Conservation (phyloP, 1,140 invertebrate genomes). For the Pygmarrhopalites habei region DNA sequence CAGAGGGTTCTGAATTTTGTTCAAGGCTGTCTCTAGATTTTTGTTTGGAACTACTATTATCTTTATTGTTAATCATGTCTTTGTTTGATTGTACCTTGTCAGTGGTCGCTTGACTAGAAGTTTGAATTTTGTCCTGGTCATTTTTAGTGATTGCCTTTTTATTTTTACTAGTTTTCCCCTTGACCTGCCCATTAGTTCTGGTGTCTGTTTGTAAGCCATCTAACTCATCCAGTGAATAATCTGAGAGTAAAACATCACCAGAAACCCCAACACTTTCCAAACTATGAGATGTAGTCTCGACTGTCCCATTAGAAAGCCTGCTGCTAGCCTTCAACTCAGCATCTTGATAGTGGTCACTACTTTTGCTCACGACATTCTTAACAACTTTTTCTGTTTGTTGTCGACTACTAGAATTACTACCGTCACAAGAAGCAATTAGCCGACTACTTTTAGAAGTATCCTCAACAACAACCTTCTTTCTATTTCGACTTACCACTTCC, state of each 20-base stretch:
- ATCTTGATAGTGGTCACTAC: not conserved
- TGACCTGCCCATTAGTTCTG: no score
- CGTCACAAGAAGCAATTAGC: slow-evolving; percentile 1
- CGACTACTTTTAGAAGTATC: not conserved
- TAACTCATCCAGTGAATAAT: not conserved
- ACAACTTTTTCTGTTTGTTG: not conserved
- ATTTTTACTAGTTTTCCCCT: no score
- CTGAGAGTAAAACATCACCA: not conserved
- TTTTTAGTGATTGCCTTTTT: no score
- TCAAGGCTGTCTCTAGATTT: not conserved
- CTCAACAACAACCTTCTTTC: not conserved
- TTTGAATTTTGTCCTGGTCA: no score
- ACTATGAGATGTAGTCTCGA: no score
- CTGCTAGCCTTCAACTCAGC: no score
- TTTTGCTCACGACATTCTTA: not conserved
- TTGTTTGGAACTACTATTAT: not conserved
- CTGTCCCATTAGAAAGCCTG: no score
- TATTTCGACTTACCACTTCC: not conserved
- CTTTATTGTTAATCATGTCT: not conserved
- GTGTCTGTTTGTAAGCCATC: no score
- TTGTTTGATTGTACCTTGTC: not conserved
- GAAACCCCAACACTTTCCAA: not conserved
- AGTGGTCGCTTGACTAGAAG: no score
- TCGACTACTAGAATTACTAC: not conserved
- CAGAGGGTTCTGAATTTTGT: not conserved